Base-by-base conservation (phyloP, 2,888 invertebrate species). In the Glyphotaelius pellucidus region DNA sequence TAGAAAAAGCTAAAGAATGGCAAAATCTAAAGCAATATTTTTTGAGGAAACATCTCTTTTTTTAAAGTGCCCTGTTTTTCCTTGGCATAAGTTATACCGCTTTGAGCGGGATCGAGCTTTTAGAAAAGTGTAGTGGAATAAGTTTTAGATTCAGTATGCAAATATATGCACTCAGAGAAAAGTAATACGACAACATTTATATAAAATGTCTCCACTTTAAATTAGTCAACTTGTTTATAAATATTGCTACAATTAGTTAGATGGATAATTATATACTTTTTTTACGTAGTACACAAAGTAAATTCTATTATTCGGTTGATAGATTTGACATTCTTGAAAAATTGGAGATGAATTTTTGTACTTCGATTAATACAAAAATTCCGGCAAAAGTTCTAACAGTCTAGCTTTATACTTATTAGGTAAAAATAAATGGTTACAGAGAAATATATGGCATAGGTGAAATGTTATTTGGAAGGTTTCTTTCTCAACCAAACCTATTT, bases 61-160 rank as follows among this genome's bases (percentile, higher is more conserved):
- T 67, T 32, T 81, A 32, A 84, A 84, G n/a, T 84, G 84, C 11
- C 14, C 1, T 35, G 15, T 19, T 35, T 84, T 84, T 84, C 32
- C 84, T 32, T 38, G 15, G 25, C 19, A 25, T 84, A n/a, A 4
- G 0, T 3, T 19, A 32, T 84, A 4, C 19, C 19, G 32, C 9
- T 84, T 31, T 38, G 25, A 52, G 30, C 47, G 25, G 19, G 14
- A 31, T n/a, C 5, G 42, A 30, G 52, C 47, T 67, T 87, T 52
- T 25, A 15, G 15, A 31, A 87, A 47, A 87, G 30, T 87, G 12
- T 87, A 52, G 47, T 32, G 83, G 15, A 31, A 87, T 87, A 87
- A 87, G 67, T 87, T 87, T 52, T 5, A 87, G 87, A 87, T 87
- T 87, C 19, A 87, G 85, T 12, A 30, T n/a, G 14, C 47, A 30